These are phyloP conservation scores for Clarias magur DNA, from an alignment of 2,113 vertebrate species.

Conservation along the genomic window DNA sequence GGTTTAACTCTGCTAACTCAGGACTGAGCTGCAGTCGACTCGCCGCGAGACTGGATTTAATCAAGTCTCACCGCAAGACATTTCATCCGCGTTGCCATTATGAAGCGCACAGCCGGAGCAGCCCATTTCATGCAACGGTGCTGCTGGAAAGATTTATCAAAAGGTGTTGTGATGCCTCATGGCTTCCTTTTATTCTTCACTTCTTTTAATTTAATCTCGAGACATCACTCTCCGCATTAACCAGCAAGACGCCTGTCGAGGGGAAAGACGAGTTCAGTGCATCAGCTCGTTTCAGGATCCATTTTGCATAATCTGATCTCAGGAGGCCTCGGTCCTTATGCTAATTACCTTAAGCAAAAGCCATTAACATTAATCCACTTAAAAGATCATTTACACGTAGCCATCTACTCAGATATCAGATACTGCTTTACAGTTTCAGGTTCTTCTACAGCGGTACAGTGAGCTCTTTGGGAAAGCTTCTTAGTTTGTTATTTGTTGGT, in stretches of 20 bases:
- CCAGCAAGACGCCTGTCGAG: constrained; percentile 22
- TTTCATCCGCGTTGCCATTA: constrained; percentile 7
- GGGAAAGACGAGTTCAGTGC: constrained; percentile 14
- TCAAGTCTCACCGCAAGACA: background rate
- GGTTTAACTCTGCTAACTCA: constrained; percentile 10
- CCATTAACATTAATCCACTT: constrained; percentile 40
- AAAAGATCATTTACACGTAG: constrained; percentile 3
- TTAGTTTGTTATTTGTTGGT: background rate
- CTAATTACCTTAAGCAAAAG: constrained; percentile 29
- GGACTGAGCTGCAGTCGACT: constrained; percentile 15
- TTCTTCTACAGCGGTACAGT: background rate
- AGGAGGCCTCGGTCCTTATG: constrained; percentile 12
- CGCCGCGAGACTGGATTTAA: constrained; percentile 16
- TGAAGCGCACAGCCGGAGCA: background rate
- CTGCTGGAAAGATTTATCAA: constrained; percentile 40
- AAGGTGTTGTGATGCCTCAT: constrained; percentile 21
- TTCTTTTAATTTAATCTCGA: constrained; percentile 18
- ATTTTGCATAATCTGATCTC: constrained; percentile 43
- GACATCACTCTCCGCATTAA: constrained; percentile 16
- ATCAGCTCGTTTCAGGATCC: constrained; percentile 26
- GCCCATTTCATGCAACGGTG: constrained; percentile 40
- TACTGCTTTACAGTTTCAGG: background rate
- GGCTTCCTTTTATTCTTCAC: constrained; percentile 12
- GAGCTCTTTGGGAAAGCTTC: background rate
- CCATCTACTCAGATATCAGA: background rate